Percentiles rank a stretch among this genome's conserved stretches.
Conservation (phyloP, 2,888 invertebrate species). For the Epistrophella euchroma region DNA sequence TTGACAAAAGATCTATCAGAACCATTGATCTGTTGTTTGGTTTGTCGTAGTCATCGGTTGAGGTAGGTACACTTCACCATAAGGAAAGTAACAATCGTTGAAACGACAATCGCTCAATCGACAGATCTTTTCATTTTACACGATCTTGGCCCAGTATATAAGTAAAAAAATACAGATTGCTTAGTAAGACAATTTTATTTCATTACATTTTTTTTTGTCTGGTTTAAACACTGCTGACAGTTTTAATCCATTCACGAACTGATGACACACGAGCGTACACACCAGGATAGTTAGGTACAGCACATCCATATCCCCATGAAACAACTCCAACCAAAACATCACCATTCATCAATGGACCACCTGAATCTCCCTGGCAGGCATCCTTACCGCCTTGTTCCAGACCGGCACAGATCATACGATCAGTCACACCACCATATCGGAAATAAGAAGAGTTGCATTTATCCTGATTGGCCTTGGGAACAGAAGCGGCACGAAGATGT, state of each 20-base stretch:
- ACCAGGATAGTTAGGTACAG: conserved; percentile 79
- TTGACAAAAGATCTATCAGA: no score
- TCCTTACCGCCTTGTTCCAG: conserved; percentile 80
- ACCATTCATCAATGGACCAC: conserved; percentile 80
- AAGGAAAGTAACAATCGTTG: no score
- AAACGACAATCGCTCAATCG: no score
- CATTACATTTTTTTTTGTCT: neutral
- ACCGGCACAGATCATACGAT: conserved; percentile 82
- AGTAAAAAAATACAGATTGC: neutral
- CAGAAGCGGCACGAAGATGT: conserved; percentile 78
- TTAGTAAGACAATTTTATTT: conserved; percentile 20
- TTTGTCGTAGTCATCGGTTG: no score
- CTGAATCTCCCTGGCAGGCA: conserved; percentile 82
- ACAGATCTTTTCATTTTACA: no score
- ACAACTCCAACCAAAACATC: conserved; percentile 80
- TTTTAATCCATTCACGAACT: conserved; percentile 79
- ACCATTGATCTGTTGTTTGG: no score
- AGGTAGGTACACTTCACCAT: no score
- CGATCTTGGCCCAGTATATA: no score
- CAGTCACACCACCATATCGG: conserved; percentile 78
- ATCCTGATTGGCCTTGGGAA: conserved; percentile 79
- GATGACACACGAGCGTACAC: conserved; percentile 80
- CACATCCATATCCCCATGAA: conserved; percentile 82
- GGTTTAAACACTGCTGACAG: conserved; percentile 74
- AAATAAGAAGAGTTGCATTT: conserved; percentile 78